Percentiles rank a stretch among this genome's conserved stretches.
These are phyloP conservation scores for Xyrichtys novacula DNA, from an alignment of 2,797 vertebrate species.

Conservation along the genomic window DNA sequence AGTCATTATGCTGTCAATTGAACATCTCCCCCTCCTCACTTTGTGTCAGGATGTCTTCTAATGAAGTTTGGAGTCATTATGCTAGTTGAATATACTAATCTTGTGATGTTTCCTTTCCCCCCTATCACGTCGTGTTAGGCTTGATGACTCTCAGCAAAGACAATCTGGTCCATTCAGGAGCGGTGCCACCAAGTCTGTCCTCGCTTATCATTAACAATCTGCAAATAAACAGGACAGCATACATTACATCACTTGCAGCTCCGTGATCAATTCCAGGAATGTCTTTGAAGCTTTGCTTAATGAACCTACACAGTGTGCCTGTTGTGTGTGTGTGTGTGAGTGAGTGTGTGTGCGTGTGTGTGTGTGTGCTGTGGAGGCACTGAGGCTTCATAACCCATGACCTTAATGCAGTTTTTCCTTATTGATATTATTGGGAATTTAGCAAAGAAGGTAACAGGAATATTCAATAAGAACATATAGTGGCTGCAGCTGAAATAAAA, in stretches of 20 bases:
- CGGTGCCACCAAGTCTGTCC: conserved; percentile 84
- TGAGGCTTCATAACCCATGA: conserved; percentile 62
- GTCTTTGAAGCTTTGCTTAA: conserved; percentile 83
- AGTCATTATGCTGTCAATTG: conserved; percentile 72
- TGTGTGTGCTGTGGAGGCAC: conserved; percentile 26
- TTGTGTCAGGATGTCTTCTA: conserved; percentile 55
- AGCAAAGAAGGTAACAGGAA: conserved; percentile 12
- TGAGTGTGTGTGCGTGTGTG: conserved; percentile 49
- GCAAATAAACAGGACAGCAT: conserved; percentile 85
- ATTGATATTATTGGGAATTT: conserved; percentile 30
- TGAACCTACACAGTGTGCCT: conserved; percentile 72
- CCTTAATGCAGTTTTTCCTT: conserved; percentile 49
- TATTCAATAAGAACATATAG: conserved; percentile 21
- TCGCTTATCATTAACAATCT: conserved; percentile 85
- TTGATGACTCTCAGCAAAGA: conserved; percentile 76
- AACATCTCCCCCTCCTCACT: conserved; percentile 48
- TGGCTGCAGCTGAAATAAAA: neutral
- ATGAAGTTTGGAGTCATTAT: conserved; percentile 74
- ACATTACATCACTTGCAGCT: conserved; percentile 84
- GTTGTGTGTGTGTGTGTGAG: conserved; percentile 50
- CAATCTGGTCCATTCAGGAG: conserved; percentile 76
- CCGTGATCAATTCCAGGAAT: conserved; percentile 84
- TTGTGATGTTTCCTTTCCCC: conserved; percentile 73
- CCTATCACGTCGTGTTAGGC: conserved; percentile 77
- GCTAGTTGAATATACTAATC: conserved; percentile 72